These are phyloP conservation scores for Poeciliopsis gracilis DNA, from an alignment of 2,797 vertebrate species.

Conservation along the genomic window DNA sequence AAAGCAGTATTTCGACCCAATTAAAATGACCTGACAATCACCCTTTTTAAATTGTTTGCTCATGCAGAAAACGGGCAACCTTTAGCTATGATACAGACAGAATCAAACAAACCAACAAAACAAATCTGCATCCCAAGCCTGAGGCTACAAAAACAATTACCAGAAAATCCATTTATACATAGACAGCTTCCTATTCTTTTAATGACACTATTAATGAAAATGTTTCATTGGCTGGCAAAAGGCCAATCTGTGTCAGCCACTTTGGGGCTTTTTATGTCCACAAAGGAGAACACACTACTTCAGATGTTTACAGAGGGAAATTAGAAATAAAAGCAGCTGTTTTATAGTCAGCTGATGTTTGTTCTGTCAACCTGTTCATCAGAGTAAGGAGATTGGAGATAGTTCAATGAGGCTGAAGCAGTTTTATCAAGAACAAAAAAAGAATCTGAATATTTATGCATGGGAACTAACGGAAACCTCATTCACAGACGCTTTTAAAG, in stretches of 20 bases:
- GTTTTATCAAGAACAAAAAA: background rate
- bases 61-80: slow-evolving; percentile 65
- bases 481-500: background rate
- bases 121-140: slow-evolving; percentile 66
- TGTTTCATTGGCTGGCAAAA: slow-evolving; percentile 63
- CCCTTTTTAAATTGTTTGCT: slow-evolving; percentile 60
- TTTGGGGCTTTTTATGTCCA: slow-evolving; percentile 24
- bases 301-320: slow-evolving; percentile 34
- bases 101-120: slow-evolving; percentile 74
- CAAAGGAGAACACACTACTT: slow-evolving; percentile 30
- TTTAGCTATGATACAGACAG: slow-evolving; percentile 65
- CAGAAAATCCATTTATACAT: slow-evolving; percentile 81
- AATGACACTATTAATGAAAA: slow-evolving; percentile 80
- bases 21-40: slow-evolving; percentile 55
- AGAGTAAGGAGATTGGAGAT: slow-evolving; percentile 19
- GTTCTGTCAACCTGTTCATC: slow-evolving; percentile 10
- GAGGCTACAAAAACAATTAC: slow-evolving; percentile 81
- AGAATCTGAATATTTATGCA: background rate
- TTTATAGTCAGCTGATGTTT: slow-evolving; percentile 19
- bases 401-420: slow-evolving; percentile 5
- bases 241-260: slow-evolving; percentile 43
- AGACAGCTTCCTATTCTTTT: slow-evolving; percentile 71
- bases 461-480: background rate
- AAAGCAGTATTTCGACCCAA: slow-evolving; percentile 48
- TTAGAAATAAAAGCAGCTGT: slow-evolving; percentile 36